These are phyloP conservation scores for Dicrostonyx torquatus DNA, from an alignment of 2,797 vertebrate genomes.

Conservation along the genomic window DNA sequence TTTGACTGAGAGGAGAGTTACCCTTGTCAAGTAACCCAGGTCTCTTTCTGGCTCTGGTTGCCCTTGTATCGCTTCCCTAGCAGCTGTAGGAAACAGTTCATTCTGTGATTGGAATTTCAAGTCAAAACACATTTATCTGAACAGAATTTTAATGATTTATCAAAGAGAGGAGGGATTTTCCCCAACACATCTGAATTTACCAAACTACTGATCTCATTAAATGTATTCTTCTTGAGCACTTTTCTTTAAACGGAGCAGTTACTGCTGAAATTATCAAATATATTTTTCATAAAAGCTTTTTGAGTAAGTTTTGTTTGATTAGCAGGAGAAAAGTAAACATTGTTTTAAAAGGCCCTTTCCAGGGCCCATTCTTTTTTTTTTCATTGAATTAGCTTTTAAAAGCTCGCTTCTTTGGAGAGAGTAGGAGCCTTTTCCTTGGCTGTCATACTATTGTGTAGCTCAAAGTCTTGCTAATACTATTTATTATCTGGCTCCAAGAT, in stretches of 20 bases:
- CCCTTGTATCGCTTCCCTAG: conserved; percentile 22
- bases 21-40: conserved; percentile 35
- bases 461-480: conserved; percentile 72
- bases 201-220: conserved; percentile 74
- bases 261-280: conserved; percentile 72
- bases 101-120: conserved; percentile 79
- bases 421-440: conserved; percentile 76
- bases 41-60: conserved; percentile 26
- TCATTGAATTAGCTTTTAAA: conserved; percentile 76
- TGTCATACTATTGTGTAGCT: conserved; percentile 79
- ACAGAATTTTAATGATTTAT: conserved; percentile 82
- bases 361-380: conserved; percentile 74
- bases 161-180: conserved; percentile 80
- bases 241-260: conserved; percentile 77
- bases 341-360: conserved; percentile 79
- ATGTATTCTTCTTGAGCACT: conserved; percentile 71
- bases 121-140: conserved; percentile 82
- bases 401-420: conserved; percentile 69
- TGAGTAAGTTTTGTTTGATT: conserved; percentile 83
- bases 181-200: conserved; percentile 78
- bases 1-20: conserved; percentile 58
- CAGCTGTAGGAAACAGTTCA: conserved; percentile 73
- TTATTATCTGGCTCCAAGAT: conserved; percentile 77
- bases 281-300: conserved; percentile 71
- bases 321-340: conserved; percentile 80